Evolutionary conservation across 2,113 vertebrate genomes (phyloP).

Genomic region (Rhegmatorhina hoffmannsi): DNA sequence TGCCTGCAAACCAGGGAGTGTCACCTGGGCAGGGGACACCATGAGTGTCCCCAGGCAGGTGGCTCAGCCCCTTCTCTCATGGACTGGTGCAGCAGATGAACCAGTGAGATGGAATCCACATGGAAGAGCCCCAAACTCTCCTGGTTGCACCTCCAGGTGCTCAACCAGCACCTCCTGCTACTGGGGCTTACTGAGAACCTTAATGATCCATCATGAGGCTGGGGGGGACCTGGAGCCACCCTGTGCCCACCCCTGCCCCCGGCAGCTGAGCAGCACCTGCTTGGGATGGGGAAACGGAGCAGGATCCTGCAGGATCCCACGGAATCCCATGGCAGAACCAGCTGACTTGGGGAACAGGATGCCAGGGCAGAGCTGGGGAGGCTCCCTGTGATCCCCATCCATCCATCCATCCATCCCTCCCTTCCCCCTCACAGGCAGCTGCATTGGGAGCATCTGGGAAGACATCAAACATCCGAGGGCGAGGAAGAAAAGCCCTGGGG

Average conservation of each 20-base stretch:
- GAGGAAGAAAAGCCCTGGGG: background rate
- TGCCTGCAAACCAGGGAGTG: background rate
- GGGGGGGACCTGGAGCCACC: background rate
- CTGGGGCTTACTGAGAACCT: background rate
- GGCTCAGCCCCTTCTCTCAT: background rate
- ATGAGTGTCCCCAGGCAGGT: accelerated
- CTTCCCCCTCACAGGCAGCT: slow-evolving; percentile 22
- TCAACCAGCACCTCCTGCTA: background rate
- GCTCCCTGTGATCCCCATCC: background rate
- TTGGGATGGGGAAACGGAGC: background rate
- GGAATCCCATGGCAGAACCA: background rate
- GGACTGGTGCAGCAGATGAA: accelerated
- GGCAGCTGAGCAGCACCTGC: slow-evolving; percentile 41
- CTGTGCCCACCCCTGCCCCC: background rate
- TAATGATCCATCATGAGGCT: background rate
- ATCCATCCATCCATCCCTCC: background rate
- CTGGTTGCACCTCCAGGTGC: accelerated
- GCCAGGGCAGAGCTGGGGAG: background rate
- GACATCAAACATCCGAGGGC: background rate
- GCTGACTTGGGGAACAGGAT: background rate
- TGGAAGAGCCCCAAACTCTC: background rate
- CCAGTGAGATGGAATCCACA: accelerated
- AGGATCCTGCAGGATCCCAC: background rate
- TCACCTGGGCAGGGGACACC: background rate
- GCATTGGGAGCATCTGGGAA: slow-evolving; percentile 7